Evolutionary conservation across 2,888 invertebrate genomes (phyloP), one percentile per base, ranked within the genome.

Genomic region (Zootermopsis nevadensis): DNA sequence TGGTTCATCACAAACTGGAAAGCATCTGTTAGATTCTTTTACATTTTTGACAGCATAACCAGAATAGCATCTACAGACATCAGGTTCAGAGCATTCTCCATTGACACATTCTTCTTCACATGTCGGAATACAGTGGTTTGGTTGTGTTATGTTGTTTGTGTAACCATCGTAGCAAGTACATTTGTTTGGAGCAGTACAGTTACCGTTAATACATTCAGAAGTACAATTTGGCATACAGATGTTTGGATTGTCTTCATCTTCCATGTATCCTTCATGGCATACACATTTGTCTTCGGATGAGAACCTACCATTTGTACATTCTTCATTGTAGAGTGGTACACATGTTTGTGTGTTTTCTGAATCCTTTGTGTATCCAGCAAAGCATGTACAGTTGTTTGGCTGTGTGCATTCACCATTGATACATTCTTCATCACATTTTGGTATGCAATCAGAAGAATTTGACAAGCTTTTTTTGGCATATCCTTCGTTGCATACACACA

Each of bases 311-410:
- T 66, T 66, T 7, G 91, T 91, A 80, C 93, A 93, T 83, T 87
- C 86, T 1, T 87, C 85, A 22, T 87, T 87, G 86, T 95, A 95
- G 35, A 89, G 88, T 0, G 95, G 94, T 0, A 91, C 86, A 86
- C 95, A 95, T 87, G 48, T n/a, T 76, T 82, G 30, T 42, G 53
- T 33, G 31, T 15, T 10, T n/a, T n/a, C 35, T 22, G n/a, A 27
- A 33, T 53, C 31, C 6, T 31, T 74, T 74, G 30, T 53, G 48
- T 76, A 82, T n/a, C 82, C 82, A 27, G 22, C 12, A n/a, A 22
- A 24, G 24, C 82, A 82, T 67, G n/a, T 60, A 55, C 82, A 82
- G 22, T 74, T 82, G 48, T 82, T 55, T 48, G 72, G 74, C 8
- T 35, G 30, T 33, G 42, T 76, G 35, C 60, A 81, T 80, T 53